Evolutionary conservation across 2,797 vertebrate species (phyloP).

Genomic region (Pangasius sanitwongsei): DNA sequence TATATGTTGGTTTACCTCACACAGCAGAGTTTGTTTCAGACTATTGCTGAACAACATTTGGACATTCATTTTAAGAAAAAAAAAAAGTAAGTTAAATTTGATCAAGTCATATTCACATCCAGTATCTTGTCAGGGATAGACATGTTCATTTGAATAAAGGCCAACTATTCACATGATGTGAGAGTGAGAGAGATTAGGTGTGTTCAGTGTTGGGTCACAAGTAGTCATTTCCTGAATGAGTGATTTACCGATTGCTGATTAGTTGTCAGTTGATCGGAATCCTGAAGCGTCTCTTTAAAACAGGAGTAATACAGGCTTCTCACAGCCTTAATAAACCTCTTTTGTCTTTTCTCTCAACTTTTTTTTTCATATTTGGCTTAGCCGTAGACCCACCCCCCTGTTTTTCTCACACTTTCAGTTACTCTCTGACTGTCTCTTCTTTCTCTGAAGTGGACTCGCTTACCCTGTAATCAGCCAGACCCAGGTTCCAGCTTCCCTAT

Average conservation of each 20-base stretch:
- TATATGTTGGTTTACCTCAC: too few relatives aligned
- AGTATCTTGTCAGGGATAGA: neutral
- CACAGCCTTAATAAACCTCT: neutral
- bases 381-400: neutral
- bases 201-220: neutral
- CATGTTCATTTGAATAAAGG: neutral
- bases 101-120: neutral
- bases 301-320: neutral
- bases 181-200: neutral
- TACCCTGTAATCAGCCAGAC: constrained; percentile 28
- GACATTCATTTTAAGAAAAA: neutral
- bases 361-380: neutral
- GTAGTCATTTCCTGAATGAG: neutral
- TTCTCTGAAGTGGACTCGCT: neutral
- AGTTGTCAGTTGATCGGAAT: neutral
- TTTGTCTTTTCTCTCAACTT: neutral
- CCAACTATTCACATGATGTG: neutral
- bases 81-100: neutral
- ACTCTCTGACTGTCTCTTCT: neutral
- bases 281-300: too few relatives aligned
- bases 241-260: neutral
- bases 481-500: neutral
- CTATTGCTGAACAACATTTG: neutral
- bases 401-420: neutral
- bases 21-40: neutral